Evolutionary conservation across 2,888 invertebrate species (phyloP).

Genomic region (Argyra leucocephala): DNA sequence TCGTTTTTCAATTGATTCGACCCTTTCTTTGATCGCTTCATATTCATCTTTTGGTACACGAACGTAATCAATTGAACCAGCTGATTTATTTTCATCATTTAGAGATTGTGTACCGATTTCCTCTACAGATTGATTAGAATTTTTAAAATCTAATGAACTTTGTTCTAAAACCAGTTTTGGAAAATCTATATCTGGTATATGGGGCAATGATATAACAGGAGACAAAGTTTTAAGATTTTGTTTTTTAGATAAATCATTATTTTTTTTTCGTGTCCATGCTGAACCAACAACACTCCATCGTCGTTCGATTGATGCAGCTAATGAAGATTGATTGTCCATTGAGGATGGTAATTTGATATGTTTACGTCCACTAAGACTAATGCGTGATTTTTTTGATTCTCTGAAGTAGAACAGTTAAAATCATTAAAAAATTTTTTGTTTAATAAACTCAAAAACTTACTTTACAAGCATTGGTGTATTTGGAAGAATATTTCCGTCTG

Average conservation of each 20-base stretch:
- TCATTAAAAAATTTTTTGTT: neutral
- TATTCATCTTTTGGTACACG: conserved; percentile 65
- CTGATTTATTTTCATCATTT: neutral
- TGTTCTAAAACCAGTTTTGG: conserved; percentile 17
- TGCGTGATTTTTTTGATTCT: conserved; percentile 29
- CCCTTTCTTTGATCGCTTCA: conserved; percentile 65
- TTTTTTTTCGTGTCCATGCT: conserved; percentile 26
- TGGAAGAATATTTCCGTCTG: conserved; percentile 46
- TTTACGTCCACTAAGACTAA: conserved; percentile 27
- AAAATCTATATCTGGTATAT: conserved; percentile 26
- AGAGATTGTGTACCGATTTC: neutral
- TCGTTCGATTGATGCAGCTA: conserved; percentile 41
- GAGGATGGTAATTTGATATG: conserved; percentile 21
- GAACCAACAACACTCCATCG: conserved; percentile 49
- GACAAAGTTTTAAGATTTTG: conserved; percentile 40
- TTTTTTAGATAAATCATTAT: conserved; percentile 11
- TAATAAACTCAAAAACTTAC: conserved; percentile 43
- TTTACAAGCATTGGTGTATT: conserved; percentile 52
- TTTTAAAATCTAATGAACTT: neutral
- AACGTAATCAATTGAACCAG: conserved; percentile 50
- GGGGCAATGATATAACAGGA: conserved; percentile 45
- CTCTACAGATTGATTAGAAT: neutral
- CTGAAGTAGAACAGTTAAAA: conserved; percentile 23
- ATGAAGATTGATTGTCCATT: conserved; percentile 27
- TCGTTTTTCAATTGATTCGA: conserved; percentile 61